These are phyloP conservation scores for Murina feae DNA, from an alignment of 2,113 vertebrate genomes.

Conservation along the genomic window DNA sequence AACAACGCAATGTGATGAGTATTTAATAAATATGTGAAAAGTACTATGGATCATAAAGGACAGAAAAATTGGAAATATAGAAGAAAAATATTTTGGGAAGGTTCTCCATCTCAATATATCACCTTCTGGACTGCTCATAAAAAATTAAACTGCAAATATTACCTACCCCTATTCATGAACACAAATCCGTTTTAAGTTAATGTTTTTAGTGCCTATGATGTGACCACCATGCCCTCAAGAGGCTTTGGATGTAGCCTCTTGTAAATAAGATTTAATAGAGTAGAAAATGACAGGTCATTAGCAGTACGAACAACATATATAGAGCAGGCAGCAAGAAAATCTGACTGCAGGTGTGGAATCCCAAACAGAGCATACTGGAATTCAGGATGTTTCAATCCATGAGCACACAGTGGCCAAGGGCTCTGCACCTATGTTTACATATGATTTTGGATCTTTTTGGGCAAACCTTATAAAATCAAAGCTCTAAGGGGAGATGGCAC, in stretches of 20 bases:
- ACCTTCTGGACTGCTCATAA: not conserved
- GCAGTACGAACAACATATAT: not conserved
- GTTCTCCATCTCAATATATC: not conserved
- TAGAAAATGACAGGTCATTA: not conserved
- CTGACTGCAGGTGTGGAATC: not conserved
- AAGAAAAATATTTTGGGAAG: conserved; percentile 14
- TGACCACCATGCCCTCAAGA: not conserved
- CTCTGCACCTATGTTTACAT: not conserved
- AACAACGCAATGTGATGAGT: not conserved
- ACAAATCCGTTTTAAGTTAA: conserved; percentile 12
- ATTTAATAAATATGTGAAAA: not conserved
- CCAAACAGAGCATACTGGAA: too few relatives aligned
- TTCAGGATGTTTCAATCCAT: not conserved
- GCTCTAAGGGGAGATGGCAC: not conserved
- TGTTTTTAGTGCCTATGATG: not conserved
- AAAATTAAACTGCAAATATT: not conserved
- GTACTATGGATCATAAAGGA: not conserved
- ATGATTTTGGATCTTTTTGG: not conserved
- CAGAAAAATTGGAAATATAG: not conserved
- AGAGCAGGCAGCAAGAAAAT: not conserved
- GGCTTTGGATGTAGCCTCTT: not conserved
- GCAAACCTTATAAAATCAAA: not conserved
- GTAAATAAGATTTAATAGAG: not conserved
- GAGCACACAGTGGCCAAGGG: not conserved
- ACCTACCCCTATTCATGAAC: not conserved